Evolutionary conservation across 1,140 invertebrate species (phyloP), one percentile per base, ranked within the genome.

Genomic region (Linepithema humile): DNA sequence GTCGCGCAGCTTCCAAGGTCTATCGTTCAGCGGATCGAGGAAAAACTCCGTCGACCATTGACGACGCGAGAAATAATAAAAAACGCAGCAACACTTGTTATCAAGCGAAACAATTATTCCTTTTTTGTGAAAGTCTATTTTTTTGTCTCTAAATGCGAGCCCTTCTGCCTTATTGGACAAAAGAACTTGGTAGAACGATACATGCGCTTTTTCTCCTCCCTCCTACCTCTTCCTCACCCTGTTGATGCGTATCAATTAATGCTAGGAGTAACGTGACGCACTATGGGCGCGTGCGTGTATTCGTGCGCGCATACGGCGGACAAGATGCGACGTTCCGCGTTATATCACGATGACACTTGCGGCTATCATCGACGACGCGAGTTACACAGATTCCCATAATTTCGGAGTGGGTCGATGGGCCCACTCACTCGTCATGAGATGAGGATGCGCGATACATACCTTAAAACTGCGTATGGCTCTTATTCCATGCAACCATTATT

Each of bases 401-500:
- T 57, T 40, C 35, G 20, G 48, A n/a, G 10, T 17, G 1, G 23
- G 17, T 9, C 15, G 17, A 3, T 17, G 12, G 55, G 26, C 15
- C 26, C 1, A 40, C 4, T 43, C 20, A 7, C 15, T 32, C 12
- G 20, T 59, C 55, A 17, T 26, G n/a, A 26, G 23, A 29, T 60
- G n/a, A 57, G 17, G 6, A 35, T 2, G 7, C 7, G 55, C 1
- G 12, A 80, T 80, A 80, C 75, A 9, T 80, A 80, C 75, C 43
- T 15, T 4, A 10, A 55, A 5, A 29, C 23, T 12, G 17, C 7
- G 5, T 9, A 10, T 23, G 35, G 20, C 23, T 69, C 32, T 53
- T 48, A 57, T 80, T 40, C 48, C 35, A 55, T 48, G 75, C 48
- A 48, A 70, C 64, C 38, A 80, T 70, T 70, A 70, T 15, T 10